These are phyloP conservation scores for Hyperoplus lanceolatus DNA, from an alignment of 2,797 vertebrate species.

Conservation along the genomic window DNA sequence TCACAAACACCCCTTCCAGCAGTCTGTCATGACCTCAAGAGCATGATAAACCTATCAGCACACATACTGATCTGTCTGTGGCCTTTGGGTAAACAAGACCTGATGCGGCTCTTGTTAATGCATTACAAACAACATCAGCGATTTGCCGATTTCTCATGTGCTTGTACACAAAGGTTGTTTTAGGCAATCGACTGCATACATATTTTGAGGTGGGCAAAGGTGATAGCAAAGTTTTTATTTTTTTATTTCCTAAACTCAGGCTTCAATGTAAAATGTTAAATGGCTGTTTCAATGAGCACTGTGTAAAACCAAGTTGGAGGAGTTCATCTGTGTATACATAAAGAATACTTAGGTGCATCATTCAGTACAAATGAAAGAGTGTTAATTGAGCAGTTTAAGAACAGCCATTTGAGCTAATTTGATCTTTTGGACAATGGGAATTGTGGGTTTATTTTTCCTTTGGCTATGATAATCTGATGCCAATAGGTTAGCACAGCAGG, in stretches of 20 bases:
- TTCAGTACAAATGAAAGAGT: neutral
- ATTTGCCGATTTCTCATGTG: constrained; percentile 18
- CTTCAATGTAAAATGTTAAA: neutral
- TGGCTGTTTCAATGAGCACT: neutral
- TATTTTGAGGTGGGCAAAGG: neutral
- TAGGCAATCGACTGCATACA: constrained; percentile 4
- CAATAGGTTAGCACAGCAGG: neutral
- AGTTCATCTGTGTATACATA: neutral
- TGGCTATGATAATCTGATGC: neutral
- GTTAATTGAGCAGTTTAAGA: neutral
- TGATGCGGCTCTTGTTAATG: constrained; percentile 20
- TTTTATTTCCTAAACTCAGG: neutral
- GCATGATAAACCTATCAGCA: constrained; percentile 40
- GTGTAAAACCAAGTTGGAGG: neutral
- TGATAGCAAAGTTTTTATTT: neutral
- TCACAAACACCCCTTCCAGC: constrained; percentile 46
- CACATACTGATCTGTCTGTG: constrained; percentile 29
- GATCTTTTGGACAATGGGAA: neutral
- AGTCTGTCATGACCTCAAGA: constrained; percentile 50
- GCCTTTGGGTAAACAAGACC: constrained; percentile 47
- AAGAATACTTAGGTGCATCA: neutral
- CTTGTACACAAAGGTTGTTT: constrained; percentile 31
- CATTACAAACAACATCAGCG: constrained; percentile 6
- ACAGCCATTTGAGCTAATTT: neutral
- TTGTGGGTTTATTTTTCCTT: neutral